Evolutionary conservation across 2,113 vertebrate genomes (phyloP).

Genomic region (Nibea albiflora): DNA sequence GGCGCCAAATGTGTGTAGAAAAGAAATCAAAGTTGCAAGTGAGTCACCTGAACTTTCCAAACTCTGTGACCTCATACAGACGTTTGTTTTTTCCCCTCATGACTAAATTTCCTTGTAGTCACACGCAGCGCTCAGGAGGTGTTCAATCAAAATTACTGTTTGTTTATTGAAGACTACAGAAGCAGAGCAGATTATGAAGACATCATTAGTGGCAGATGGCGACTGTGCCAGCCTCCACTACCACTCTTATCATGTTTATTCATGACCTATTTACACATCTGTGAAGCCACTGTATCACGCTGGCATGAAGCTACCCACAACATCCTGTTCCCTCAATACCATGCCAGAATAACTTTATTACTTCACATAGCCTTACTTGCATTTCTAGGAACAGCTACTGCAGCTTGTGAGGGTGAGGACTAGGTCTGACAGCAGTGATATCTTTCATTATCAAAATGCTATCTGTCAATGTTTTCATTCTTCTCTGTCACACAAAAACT

Average conservation of each 20-base stretch:
- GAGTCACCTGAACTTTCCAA: conserved; percentile 54
- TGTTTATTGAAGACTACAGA: background rate
- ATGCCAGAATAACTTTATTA: conserved; percentile 16
- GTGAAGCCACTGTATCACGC: conserved; percentile 15
- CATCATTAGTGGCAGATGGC: conserved; percentile 59
- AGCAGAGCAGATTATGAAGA: conserved; percentile 29
- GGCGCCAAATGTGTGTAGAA: background rate
- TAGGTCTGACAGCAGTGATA: background rate
- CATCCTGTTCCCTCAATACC: conserved; percentile 47
- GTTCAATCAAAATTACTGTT: background rate
- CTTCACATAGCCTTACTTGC: background rate
- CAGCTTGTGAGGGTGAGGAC: background rate
- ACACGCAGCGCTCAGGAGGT: background rate
- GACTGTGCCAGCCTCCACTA: conserved; percentile 21
- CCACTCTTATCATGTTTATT: conserved; percentile 5
- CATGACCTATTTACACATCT: conserved; percentile 67
- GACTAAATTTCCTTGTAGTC: background rate
- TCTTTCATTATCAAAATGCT: background rate
- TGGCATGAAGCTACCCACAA: conserved; percentile 5
- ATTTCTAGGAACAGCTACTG: background rate
- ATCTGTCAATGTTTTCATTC: background rate
- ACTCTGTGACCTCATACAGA: conserved; percentile 34
- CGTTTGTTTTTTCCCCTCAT: background rate
- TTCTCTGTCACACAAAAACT: background rate
- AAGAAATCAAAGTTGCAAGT: conserved; percentile 13